These are phyloP conservation scores for Hoplostethus mediterraneus DNA, from an alignment of 2,797 vertebrate species.

Conservation along the genomic window DNA sequence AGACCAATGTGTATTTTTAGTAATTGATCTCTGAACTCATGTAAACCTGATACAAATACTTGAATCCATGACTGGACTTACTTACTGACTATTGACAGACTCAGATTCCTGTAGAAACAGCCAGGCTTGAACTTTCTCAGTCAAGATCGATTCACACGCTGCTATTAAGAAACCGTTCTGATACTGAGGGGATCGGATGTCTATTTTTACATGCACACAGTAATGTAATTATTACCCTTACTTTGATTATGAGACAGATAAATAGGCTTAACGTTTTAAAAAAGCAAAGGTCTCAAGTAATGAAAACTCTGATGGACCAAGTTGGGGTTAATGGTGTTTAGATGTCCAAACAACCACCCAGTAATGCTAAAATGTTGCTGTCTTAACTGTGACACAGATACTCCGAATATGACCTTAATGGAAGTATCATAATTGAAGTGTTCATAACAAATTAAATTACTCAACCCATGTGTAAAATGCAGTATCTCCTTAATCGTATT, in stretches of 20 bases:
- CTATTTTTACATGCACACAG: constrained; percentile 33
- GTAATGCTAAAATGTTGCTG: constrained; percentile 4
- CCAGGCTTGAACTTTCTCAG: neutral
- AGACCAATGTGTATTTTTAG: neutral
- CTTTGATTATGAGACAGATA: neutral
- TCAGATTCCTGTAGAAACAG: constrained; percentile 3
- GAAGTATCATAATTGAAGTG: neutral
- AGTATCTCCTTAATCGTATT: constrained; percentile 13
- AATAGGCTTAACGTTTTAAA: constrained; percentile 14
- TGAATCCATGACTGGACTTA: constrained; percentile 1
- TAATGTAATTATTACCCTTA: constrained; percentile 13
- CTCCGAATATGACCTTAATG: constrained; percentile 3
- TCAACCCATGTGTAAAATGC: neutral
- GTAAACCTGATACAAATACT: constrained; percentile 9
- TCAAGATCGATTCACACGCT: constrained; percentile 11
- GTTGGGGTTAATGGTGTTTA: neutral
- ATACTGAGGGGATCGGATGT: constrained; percentile 1
- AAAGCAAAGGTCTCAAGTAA: neutral
- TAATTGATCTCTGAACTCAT: neutral
- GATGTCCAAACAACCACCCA: neutral
- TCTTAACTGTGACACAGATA: neutral
- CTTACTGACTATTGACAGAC: neutral
- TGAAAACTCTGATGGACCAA: constrained; percentile 15
- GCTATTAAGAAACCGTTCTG: constrained; percentile 29
- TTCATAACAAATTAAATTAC: neutral